phyloP scores from a whole-genome alignment of 1,140 invertebrate genomes.

The Camponotus floridanus region DNA sequence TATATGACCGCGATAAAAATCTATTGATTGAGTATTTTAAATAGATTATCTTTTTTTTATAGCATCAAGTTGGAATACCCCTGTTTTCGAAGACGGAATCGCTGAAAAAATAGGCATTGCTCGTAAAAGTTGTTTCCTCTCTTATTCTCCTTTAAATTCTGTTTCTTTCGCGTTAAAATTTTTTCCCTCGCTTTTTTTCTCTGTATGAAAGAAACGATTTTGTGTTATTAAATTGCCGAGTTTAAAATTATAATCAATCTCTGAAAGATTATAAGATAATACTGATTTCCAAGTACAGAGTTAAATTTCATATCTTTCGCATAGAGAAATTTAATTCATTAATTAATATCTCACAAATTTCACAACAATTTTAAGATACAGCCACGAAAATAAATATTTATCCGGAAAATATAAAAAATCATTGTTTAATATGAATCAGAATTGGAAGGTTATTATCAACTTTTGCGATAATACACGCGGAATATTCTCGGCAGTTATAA shows the following conservation, averaged over 20 bases:
- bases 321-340: not conserved
- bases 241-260: conserved; percentile 26
- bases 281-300: not conserved
- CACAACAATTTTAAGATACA: not conserved
- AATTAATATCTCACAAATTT: not conserved
- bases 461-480: not conserved
- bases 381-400: not conserved
- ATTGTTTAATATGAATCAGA: not conserved
- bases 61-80: not conserved
- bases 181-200: conserved; percentile 12
- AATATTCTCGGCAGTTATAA: conserved; percentile 9
- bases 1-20: not conserved
- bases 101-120: conserved; percentile 40
- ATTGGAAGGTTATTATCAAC: not conserved
- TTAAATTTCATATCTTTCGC: not conserved
- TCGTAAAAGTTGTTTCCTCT: conserved; percentile 29
- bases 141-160: not conserved
- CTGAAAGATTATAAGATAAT: not conserved
- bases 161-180: not conserved
- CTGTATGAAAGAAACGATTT: conserved; percentile 19
- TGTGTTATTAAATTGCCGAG: conserved; percentile 1
- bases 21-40: not conserved
- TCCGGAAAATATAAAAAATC: not conserved
- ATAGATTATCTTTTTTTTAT: not conserved
- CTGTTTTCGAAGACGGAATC: conserved; percentile 62